phyloP scores from a whole-genome alignment of 2,888 invertebrate genomes.

The Agriopis leucophaearia region DNA sequence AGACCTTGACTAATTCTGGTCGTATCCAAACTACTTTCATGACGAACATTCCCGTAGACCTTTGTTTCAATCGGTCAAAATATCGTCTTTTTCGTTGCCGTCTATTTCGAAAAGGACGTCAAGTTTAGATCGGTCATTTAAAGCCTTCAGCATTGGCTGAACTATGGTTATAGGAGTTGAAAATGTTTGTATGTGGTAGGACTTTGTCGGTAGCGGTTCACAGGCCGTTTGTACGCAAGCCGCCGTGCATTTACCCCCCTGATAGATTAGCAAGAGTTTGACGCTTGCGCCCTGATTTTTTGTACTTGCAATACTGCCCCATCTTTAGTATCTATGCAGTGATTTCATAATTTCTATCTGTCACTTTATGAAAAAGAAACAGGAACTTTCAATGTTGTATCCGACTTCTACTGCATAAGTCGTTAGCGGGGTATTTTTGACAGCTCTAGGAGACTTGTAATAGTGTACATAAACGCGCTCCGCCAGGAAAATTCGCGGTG shows the following conservation, averaged over 20 bases:
- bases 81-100: background rate
- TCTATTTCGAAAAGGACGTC: background rate
- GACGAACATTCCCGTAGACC: no score
- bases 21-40: no score
- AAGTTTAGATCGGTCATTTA: background rate
- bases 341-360: no score
- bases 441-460: no score
- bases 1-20: no score
- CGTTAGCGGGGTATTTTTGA: no score
- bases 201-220: background rate
- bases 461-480: no score
- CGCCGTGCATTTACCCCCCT: slow-evolving; percentile 30
- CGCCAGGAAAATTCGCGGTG: no score
- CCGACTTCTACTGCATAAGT: no score
- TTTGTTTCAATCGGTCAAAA: background rate
- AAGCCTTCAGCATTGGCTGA: background rate
- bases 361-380: background rate
- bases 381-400: background rate
- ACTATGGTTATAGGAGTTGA: no score
- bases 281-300: slow-evolving; percentile 16
- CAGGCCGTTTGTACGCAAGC: slow-evolving; percentile 53
- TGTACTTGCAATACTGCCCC: slow-evolving; percentile 27
- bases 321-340: background rate
- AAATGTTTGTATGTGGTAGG: slow-evolving; percentile 17
- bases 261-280: slow-evolving; percentile 33